Evolutionary conservation across 1,140 invertebrate genomes (phyloP), one percentile per base, ranked within the genome.

Genomic region (Drosophila nigromelanica): DNA sequence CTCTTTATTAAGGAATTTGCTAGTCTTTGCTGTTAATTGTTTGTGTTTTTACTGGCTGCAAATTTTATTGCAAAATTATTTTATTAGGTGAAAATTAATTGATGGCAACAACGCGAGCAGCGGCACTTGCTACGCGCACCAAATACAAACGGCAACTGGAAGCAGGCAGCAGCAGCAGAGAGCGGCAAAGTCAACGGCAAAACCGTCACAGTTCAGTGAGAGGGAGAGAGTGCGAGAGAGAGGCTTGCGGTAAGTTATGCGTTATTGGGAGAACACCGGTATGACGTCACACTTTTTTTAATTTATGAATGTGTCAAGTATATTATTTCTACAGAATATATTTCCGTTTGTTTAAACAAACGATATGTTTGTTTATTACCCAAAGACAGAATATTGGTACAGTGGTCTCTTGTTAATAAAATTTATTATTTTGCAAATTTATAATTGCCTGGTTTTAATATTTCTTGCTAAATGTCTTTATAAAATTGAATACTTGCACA

Each of bases 101-200:
- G 27, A 50, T 59, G n/a, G 56, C 69, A 69, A 24, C 58, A 56
- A 39, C 50, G 40, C 55, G 5, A 61, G 48, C 47, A 24, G 42
- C 76, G 60, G 45, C 69, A 79, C 78, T 80, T 89, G 80, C 80
- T 80, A 63, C 78, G 50, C 78, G 75, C 76, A 76, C 54, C 59
- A 76, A 72, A 72, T 64, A 66, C 60, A 87, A 78, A 86, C 37
- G 40, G 50, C 72, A 87, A 86, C 71, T 82, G 86, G 80, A 85
- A 73, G 51, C 64, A 54, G 55, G 50, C 62, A 58, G 40, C 50
- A 54, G 62, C 61, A 69, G 40, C 54, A 69, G 70, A 74, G 60
- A 83, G 76, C 63, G 60, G 45, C 56, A 62, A 52, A 56, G 45
- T 40, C 58, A 62, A 35, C 55, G 33, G 54, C 47, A 68, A 51